Percentiles rank a stretch among this genome's conserved stretches.
Evolutionary conservation across 2,888 invertebrate species (phyloP).

Genomic region (Drosophila infuscata): DNA sequence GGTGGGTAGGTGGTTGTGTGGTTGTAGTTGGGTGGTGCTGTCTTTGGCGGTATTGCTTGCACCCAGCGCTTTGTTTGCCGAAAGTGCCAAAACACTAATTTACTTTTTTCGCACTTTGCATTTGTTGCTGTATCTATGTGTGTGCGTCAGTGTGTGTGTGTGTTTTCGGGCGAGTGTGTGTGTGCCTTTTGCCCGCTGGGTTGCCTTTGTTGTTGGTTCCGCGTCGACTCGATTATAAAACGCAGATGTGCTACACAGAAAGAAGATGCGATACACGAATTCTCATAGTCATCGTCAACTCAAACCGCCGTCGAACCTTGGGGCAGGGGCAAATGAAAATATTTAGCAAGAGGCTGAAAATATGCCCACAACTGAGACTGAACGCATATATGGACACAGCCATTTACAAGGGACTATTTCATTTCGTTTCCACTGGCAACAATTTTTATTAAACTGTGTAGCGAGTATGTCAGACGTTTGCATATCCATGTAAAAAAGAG

Average conservation of each 20-base stretch:
- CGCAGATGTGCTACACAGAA: slow-evolving; percentile 67
- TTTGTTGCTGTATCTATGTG: slow-evolving; percentile 1
- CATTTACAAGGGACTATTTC: slow-evolving; percentile 64
- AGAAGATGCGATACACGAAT: slow-evolving; percentile 36
- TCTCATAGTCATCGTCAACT: slow-evolving; percentile 19
- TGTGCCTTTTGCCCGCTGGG: slow-evolving; percentile 10
- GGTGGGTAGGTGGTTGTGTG: slow-evolving; percentile 28
- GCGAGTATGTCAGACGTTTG: slow-evolving; percentile 6
- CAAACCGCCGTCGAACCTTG: background rate
- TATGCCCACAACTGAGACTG: slow-evolving; percentile 11
- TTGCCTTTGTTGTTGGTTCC: slow-evolving; percentile 36
- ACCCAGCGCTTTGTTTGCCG: slow-evolving; percentile 69
- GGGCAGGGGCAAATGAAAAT: slow-evolving; percentile 15
- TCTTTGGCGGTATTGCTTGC: slow-evolving; percentile 10
- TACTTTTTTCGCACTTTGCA: slow-evolving; percentile 66
- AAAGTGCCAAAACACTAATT: slow-evolving; percentile 83
- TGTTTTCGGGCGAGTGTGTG: background rate
- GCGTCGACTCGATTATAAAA: slow-evolving; percentile 70
- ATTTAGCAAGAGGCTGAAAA: slow-evolving; percentile 18
- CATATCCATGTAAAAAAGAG: background rate
- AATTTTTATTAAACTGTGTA: background rate
- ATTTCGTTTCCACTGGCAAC: slow-evolving; percentile 4
- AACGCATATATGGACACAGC: slow-evolving; percentile 40
- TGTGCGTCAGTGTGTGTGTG: background rate
- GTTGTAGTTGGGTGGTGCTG: background rate